A percentile compares a stretch with the other conserved stretches of the same genome.
These are phyloP conservation scores for Eurystomus gularis DNA, from an alignment of 2,113 vertebrate genomes.

Conservation along the genomic window DNA sequence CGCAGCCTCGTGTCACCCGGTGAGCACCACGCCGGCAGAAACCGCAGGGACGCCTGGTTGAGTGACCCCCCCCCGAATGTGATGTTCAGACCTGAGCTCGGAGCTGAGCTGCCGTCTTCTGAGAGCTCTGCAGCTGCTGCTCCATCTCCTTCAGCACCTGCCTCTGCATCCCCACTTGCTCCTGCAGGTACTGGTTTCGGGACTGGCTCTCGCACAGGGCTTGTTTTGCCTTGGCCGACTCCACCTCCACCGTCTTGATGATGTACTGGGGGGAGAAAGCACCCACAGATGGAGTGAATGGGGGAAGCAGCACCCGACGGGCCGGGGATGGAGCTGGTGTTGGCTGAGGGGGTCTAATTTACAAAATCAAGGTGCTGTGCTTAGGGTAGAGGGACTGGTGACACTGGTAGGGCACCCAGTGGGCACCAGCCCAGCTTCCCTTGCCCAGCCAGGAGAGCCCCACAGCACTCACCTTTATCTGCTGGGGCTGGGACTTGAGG, in stretches of 20 bases:
- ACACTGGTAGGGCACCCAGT: background rate
- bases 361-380: background rate
- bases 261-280: conserved; percentile 72
- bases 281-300: background rate
- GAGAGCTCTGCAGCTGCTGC: conserved; percentile 87
- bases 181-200: conserved; percentile 85
- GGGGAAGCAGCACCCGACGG: background rate
- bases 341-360: background rate
- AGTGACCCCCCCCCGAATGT: background rate
- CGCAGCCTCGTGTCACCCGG: rapidly evolving
- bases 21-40: background rate
- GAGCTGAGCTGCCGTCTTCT: conserved; percentile 83
- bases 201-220: conserved; percentile 82
- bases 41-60: rapidly evolving
- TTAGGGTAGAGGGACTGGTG: background rate
- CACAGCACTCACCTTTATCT: conserved; percentile 78
- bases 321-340: background rate
- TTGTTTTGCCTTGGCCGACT: conserved; percentile 81
- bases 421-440: background rate
- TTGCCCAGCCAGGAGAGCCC: background rate
- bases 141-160: conserved; percentile 88
- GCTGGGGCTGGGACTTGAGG: conserved; percentile 77
- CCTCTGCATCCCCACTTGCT: conserved; percentile 88
- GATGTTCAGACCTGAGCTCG: conserved; percentile 80
- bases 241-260: conserved; percentile 85